Evolutionary conservation across 2,797 vertebrate genomes (phyloP), one percentile per base, ranked within the genome.

Genomic region (Pangasius larnaudii): DNA sequence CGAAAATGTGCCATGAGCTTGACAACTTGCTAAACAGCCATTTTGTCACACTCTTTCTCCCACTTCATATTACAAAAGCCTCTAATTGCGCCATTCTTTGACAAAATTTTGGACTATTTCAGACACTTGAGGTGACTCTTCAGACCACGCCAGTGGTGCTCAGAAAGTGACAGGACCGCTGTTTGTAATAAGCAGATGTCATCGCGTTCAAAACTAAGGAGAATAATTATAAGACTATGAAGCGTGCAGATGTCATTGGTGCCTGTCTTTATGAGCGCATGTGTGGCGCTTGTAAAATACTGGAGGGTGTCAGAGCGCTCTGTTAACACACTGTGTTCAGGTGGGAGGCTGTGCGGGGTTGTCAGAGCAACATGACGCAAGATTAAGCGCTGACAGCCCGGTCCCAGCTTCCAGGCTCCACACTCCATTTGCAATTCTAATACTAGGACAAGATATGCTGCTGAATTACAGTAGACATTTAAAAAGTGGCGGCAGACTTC

Each of bases 401-500:
- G 90, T 89, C 91, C 85, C 86, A 85, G 91, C 92, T 92, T 90
- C 93, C 90, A 74, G 89, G 93, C 91, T 92, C 92, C 79, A 90
- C 92, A 84, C 65, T 84, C 82, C 49, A 95, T 95, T 94, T 94
- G 93, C 90, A 91, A 94, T 92, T 93, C 91, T 89, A 94, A 94
- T 91, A 91, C 91, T 86, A 42, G 71, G 85, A 90, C 91, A 88
- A 89, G 90, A 93, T 92, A 91, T 89, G 90, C 91, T 90, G 89
- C 88, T 90, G 93, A 94, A 94, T 94, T 94, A 94, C 91, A 89
- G 92, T 75, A 89, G 89, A 91, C 91, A 93, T 94, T 93, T 84
- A 71, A 94, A 91, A 89, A 91, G 80, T 86, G 86, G 87, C 88
- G 63, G 80, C 74, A 85, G 91, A 91, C 93, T 94, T 95, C 94